phyloP scores from a whole-genome alignment of 2,113 vertebrate species.

The Dromaius novaehollandiae region DNA sequence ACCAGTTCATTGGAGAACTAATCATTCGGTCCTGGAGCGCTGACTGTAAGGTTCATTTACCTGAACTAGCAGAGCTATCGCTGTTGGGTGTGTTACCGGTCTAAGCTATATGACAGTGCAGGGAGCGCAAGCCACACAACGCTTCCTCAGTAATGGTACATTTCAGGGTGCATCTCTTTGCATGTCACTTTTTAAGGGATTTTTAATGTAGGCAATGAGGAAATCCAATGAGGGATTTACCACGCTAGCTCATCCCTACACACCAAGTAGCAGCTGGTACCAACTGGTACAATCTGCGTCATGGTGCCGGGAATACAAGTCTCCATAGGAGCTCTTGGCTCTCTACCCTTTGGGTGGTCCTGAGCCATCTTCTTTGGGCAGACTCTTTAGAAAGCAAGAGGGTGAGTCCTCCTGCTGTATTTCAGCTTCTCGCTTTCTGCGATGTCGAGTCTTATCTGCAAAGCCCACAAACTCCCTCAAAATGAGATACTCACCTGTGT shows the following conservation, averaged over 20 bases:
- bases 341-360: neutral
- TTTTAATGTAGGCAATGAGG: neutral
- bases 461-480: neutral
- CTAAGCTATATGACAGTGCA: fast-evolving
- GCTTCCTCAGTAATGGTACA: neutral
- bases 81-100: neutral
- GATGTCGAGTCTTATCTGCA: neutral
- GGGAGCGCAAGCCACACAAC: neutral
- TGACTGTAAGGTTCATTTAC: neutral
- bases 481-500: neutral
- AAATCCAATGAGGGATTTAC: neutral
- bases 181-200: neutral
- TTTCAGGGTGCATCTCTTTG: neutral
- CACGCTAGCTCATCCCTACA: neutral
- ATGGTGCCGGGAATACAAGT: neutral
- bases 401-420: neutral
- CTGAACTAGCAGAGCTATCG: neutral
- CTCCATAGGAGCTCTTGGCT: neutral
- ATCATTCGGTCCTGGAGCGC: neutral
- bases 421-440: neutral
- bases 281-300: neutral
- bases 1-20: neutral
- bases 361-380: neutral
- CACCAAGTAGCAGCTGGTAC: neutral
- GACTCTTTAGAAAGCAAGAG: neutral